Evolutionary conservation across 2,797 vertebrate genomes (phyloP).

Genomic region (Streptopelia turtur): DNA sequence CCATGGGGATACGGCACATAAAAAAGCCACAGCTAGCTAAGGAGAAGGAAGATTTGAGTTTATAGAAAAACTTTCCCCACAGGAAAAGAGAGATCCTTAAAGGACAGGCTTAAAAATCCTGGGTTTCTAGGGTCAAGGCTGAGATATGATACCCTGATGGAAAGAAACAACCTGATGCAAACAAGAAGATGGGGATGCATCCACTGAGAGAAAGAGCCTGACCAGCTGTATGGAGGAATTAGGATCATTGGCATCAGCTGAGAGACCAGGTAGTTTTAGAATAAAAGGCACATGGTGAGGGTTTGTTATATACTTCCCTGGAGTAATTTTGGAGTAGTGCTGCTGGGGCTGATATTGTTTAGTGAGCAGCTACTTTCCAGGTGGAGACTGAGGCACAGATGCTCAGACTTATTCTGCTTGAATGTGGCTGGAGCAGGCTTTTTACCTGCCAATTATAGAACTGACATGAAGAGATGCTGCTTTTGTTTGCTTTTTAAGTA

Average conservation of each 20-base stretch:
- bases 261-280: background rate
- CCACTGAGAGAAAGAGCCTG: background rate
- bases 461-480: background rate
- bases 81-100: background rate
- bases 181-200: background rate
- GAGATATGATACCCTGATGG: background rate
- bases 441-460: background rate
- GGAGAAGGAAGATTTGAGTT: background rate
- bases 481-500: background rate
- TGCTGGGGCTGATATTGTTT: background rate
- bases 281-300: background rate
- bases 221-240: background rate
- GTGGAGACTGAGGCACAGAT: background rate
- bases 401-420: background rate
- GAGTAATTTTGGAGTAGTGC: background rate
- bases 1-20: rapidly evolving
- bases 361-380: background rate
- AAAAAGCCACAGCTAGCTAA: background rate
- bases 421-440: background rate
- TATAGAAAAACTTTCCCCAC: background rate
- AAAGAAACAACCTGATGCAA: background rate
- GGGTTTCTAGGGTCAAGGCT: background rate
- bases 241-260: background rate
- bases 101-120: background rate
- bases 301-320: background rate